Evolutionary conservation across 2,797 vertebrate species (phyloP).

Genomic region (Sparus aurata): DNA sequence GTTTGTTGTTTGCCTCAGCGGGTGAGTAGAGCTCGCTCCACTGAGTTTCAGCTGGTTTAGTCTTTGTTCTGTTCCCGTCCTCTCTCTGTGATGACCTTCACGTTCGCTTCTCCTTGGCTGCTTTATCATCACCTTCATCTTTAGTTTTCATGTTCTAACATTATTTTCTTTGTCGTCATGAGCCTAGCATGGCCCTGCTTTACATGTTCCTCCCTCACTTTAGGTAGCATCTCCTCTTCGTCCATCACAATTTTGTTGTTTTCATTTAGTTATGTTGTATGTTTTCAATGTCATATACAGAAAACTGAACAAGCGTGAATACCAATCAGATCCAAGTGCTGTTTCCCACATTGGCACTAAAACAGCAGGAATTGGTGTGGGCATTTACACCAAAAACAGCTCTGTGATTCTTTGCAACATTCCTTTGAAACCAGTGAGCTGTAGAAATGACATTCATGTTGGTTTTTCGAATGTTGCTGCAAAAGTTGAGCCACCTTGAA

Average conservation of each 20-base stretch:
- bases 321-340: neutral
- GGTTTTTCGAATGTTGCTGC: too few relatives aligned
- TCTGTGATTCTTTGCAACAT: too few relatives aligned
- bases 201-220: neutral
- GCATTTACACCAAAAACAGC: neutral
- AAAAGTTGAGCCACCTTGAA: too few relatives aligned
- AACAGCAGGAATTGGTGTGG: neutral
- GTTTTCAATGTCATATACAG: neutral
- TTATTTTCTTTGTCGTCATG: slow-evolving; percentile 11
- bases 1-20: neutral
- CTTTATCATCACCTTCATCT: neutral
- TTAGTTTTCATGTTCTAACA: neutral
- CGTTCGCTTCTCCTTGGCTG: neutral
- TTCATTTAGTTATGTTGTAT: slow-evolving; percentile 10
- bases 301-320: slow-evolving; percentile 1
- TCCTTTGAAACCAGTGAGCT: too few relatives aligned
- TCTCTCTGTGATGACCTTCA: neutral
- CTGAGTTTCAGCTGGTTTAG: neutral
- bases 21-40: neutral
- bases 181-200: neutral
- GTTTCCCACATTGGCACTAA: slow-evolving; percentile 13
- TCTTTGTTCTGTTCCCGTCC: neutral
- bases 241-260: slow-evolving; percentile 5
- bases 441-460: too few relatives aligned
- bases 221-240: neutral